Conservation (phyloP, 2,888 invertebrate genomes). For the Eupithecia insigniata region DNA sequence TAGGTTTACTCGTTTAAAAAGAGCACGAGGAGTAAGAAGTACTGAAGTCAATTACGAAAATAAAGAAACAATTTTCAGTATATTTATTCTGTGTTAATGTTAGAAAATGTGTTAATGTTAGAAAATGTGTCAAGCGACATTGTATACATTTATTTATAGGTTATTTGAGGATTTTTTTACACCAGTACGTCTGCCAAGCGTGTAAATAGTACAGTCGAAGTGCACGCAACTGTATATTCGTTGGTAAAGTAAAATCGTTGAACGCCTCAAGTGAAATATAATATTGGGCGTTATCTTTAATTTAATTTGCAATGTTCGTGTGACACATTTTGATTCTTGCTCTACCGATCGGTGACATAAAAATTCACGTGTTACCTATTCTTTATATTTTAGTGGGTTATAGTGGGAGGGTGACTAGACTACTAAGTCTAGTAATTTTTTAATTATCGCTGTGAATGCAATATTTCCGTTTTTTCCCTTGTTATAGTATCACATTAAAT, state of each 20-base stretch:
- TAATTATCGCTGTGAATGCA: no score
- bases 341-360: no score
- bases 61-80: neutral
- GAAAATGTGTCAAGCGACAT: slow-evolving; percentile 41
- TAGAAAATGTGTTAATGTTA: slow-evolving; percentile 2
- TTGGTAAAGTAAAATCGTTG: neutral
- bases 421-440: no score
- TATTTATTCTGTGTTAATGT: neutral
- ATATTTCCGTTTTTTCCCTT: no score
- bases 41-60: neutral
- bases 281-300: no score
- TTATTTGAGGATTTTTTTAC: slow-evolving; percentile 45
- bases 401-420: neutral
- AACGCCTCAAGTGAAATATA: neutral
- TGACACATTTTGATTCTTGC: no score
- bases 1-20: neutral
- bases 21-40: neutral
- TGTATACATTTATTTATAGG: slow-evolving; percentile 49
- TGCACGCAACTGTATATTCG: slow-evolving; percentile 5
- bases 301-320: no score
- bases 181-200: slow-evolving; percentile 60
- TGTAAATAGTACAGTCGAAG: slow-evolving; percentile 49
- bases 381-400: no score
- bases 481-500: no score
- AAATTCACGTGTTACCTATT: no score